These are phyloP conservation scores for Eustalomyia histrio DNA, from an alignment of 2,888 invertebrate genomes.

Conservation along the genomic window DNA sequence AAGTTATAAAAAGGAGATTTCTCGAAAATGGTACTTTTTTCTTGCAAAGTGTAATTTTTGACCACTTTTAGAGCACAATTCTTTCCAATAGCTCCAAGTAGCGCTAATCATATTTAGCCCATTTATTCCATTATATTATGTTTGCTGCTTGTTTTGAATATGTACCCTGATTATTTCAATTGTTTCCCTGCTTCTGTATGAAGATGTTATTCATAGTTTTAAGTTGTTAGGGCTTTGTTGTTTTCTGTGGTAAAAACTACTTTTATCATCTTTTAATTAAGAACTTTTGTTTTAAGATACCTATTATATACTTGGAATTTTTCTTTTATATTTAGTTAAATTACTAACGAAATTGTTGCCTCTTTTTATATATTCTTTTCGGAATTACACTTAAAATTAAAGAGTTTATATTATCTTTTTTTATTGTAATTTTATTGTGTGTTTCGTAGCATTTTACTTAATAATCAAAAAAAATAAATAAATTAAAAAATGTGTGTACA, in stretches of 20 bases:
- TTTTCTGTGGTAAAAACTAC: conserved; percentile 34
- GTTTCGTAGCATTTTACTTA: conserved; percentile 61
- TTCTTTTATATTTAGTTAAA: conserved; percentile 71
- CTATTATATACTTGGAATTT: conserved; percentile 78
- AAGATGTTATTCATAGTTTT: conserved; percentile 7
- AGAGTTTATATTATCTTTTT: conserved; percentile 64
- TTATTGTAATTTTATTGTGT: conserved; percentile 64
- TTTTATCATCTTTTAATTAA: conserved; percentile 20
- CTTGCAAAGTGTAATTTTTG: not conserved
- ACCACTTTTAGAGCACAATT: not conserved
- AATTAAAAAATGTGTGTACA: conserved; percentile 46
- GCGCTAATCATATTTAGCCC: not conserved
- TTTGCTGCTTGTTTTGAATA: conserved; percentile 16
- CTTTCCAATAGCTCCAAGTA: not conserved
- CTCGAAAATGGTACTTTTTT: no score
- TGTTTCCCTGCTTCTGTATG: conserved; percentile 40
- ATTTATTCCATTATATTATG: not conserved
- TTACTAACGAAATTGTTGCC: conserved; percentile 10
- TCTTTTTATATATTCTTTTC: conserved; percentile 42
- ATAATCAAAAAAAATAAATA: conserved; percentile 49
- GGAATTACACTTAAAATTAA: conserved; percentile 69
- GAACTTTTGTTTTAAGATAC: conserved; percentile 18
- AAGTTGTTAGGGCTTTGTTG: conserved; percentile 1
- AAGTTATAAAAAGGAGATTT: no score
- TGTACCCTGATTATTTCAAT: no score